These are phyloP conservation scores for Misgurnus mizolepis DNA, from an alignment of 2,113 vertebrate species.

Conservation along the genomic window DNA sequence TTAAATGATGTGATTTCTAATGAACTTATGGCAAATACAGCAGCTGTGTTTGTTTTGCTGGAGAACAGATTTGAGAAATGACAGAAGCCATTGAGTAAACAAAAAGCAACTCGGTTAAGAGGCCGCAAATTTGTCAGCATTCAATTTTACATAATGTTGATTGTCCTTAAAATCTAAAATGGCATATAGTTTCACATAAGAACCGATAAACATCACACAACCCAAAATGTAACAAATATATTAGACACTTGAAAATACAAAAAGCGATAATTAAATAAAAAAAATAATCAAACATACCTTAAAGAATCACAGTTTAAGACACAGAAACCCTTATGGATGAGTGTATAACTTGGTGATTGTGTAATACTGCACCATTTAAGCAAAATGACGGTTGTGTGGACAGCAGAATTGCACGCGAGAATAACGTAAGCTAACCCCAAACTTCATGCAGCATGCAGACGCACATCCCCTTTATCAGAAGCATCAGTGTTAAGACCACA, in stretches of 20 bases:
- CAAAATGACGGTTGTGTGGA: slow-evolving; percentile 24
- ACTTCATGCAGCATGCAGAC: slow-evolving; percentile 62
- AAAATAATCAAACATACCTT: background rate
- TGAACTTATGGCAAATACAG: slow-evolving; percentile 11
- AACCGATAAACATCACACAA: slow-evolving; percentile 46
- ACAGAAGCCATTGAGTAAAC: background rate
- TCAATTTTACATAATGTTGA: slow-evolving; percentile 46
- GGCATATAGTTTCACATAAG: slow-evolving; percentile 37
- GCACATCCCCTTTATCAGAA: slow-evolving; percentile 54
- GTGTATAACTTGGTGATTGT: slow-evolving; percentile 57
- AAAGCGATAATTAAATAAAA: slow-evolving; percentile 45
- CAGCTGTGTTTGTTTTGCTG: slow-evolving; percentile 25
- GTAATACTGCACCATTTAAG: slow-evolving; percentile 54
- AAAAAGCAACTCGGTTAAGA: background rate
- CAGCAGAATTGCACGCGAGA: slow-evolving; percentile 22
- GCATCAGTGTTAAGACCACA: slow-evolving; percentile 20
- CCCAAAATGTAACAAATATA: slow-evolving; percentile 46
- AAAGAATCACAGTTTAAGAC: slow-evolving; percentile 35
- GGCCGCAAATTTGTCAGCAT: background rate
- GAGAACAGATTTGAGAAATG: slow-evolving; percentile 12
- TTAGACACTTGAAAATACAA: slow-evolving; percentile 26
- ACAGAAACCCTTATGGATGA: slow-evolving; percentile 31
- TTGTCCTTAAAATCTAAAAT: slow-evolving; percentile 51
- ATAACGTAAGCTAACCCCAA: slow-evolving; percentile 6
- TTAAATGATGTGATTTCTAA: background rate